A percentile compares a stretch with the other conserved stretches of the same genome.
Conservation (phyloP, 1,140 invertebrate genomes). For the Meteorus sp. region DNA sequence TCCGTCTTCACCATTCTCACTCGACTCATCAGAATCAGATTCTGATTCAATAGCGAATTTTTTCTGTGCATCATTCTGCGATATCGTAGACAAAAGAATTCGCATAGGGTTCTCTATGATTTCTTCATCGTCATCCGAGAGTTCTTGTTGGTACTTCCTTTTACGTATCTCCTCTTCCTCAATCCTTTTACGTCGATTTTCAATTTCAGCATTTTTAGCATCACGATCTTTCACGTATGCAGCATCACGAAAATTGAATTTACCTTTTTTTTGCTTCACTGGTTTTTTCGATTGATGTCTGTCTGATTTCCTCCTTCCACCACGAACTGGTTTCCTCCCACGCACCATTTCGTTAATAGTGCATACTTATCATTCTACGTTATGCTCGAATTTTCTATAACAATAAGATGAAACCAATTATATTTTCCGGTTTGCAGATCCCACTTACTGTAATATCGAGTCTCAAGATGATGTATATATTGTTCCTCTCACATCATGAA, state of each 20-base stretch:
- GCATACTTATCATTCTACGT: too few species aligned
- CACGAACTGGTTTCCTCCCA: slow-evolving; percentile 32
- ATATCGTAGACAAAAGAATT: slow-evolving; percentile 62
- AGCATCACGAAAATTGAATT: slow-evolving; percentile 47
- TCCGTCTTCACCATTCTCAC: slow-evolving; percentile 28
- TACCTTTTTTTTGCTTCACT: slow-evolving; percentile 39
- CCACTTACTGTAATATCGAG: too few species aligned
- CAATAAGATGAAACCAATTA: too few species aligned
- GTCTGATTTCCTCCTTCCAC: slow-evolving; percentile 37
- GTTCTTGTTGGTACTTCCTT: slow-evolving; percentile 30
- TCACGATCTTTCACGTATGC: slow-evolving; percentile 51
- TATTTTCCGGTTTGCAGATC: too few species aligned
- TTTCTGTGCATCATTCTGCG: slow-evolving; percentile 31
- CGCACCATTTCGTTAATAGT: slow-evolving; percentile 38
- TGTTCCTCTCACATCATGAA: too few species aligned
- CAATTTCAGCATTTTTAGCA: slow-evolving; percentile 48
- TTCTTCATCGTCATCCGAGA: slow-evolving; percentile 50
- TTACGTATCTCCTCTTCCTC: slow-evolving; percentile 41
- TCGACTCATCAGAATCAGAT: slow-evolving; percentile 36
- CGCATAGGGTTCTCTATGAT: slow-evolving; percentile 61
- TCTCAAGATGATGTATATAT: too few species aligned
- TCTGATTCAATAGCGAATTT: slow-evolving; percentile 43
- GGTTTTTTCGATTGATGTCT: slow-evolving; percentile 19
- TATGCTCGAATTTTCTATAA: too few species aligned
- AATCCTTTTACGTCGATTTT: slow-evolving; percentile 42